Base-by-base conservation (phyloP, 2,888 invertebrate species). In the Dasysyrphus albostriatus region DNA sequence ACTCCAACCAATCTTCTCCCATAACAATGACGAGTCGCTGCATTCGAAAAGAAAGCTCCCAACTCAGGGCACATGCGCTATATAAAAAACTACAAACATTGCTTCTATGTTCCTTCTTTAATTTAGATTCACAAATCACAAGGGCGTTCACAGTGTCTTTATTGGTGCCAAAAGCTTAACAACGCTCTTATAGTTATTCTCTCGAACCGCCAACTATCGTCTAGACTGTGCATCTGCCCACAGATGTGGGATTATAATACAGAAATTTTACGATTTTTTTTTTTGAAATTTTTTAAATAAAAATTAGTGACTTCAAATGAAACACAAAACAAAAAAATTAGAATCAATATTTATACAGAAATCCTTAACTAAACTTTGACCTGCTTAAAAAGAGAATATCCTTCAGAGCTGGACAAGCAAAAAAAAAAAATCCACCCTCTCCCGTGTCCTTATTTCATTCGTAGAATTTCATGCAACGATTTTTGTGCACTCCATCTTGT, bases 131-230 rank as follows among this genome's bases (percentile, higher is more conserved):
- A 73, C 49, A 70, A 56, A n/a, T 70, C 51, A 32, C 78, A 65
- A 82, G 65, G 73, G 16, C 75, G 51, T 44, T 65, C 54, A 83
- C 87, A 87, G 87, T 87, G 65, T 83, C 70, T 87, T 79, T 34
- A 79, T 72, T 74, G 70, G 65, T 78, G 87, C 78, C 77, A 70
- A 87, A 87, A 87, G 83, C 78, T 83, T 67, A 58, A 75, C 78
- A 87, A 72, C 63, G 83, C 61, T 82, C 56, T 29, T 69, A n/a
- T n/a, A n/a, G 76, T 54, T 77, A 16, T 24, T 54, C 56, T 63
- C 49, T 63, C 65, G 44, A 76, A 34, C 61, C 56, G 81, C 19
- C 63, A 76, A 81, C 44, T 72, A 58, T 65, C 81, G 61, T 80
- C 49, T 83, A 63, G 44, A 67, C 37, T 70, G 75, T 65, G 63